Evolutionary conservation across 2,113 vertebrate species (phyloP), one percentile per base, ranked within the genome.

Genomic region (Entelurus aequoreus): DNA sequence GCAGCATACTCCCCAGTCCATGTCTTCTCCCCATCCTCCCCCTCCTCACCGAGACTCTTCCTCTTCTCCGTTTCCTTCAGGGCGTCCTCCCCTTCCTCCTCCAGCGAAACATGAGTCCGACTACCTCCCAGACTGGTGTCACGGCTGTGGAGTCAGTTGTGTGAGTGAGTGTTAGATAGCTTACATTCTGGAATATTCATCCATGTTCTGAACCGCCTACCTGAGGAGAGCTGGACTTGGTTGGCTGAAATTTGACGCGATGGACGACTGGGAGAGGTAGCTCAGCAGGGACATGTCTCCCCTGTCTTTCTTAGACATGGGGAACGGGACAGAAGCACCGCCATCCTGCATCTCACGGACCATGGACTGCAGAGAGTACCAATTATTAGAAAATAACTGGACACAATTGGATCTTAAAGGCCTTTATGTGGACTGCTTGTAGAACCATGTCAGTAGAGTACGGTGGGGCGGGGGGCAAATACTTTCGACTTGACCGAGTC

Each of bases 231-330:
- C 62, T 12, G 62, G 57, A 50, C 69, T 67, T 2, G 51, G 75
- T 1, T 65, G 65, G 61, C 63, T 69, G 77, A 76, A 4, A 15
- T 55, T 0, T 12, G 84, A 12, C 51, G 65, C 1, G 89, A 88
- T n/a, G 83, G 89, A 67, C 0, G 88, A 87, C 72, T 91, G 82
- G 0, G 93, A 89, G 84, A 95, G 69, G 83, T 93, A 96, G 84
- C 91, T 93, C 77, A 93, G 81, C 63, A 96, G 86, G 61, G 92
- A 93, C 58, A 93, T 78, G 6, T 89, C 90, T 12, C 90, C 91
- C 78, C 63, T 86, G 52, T 38, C 62, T 1, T 62, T 21, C 16
- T 54, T 80, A 0, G 86, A 76, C 57, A 91, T 77, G n/a, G 88
- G 81, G 0, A 78, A 84, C 1, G 88, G 78, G 44, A 92, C 77